Evolutionary conservation across 2,797 vertebrate genomes (phyloP).

Genomic region (Holocentrus rufus): DNA sequence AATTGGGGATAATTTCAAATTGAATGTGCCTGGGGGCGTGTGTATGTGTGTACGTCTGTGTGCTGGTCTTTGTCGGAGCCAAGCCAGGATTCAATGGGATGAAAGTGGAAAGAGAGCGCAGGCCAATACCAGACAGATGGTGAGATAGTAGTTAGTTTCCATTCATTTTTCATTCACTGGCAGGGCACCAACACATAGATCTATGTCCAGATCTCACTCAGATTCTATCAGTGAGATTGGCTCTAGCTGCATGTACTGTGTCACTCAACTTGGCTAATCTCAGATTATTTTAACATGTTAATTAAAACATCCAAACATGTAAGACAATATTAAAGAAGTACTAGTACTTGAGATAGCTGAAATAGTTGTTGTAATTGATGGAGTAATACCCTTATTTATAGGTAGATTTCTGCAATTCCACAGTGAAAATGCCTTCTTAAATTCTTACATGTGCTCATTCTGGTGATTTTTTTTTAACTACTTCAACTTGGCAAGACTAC

Average conservation of each 20-base stretch:
- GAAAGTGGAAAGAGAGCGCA: background rate
- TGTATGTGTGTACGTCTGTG: background rate
- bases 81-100: background rate
- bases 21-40: background rate
- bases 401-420: no score
- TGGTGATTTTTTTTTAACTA: no score
- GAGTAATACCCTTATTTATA: no score
- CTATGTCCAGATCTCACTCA: background rate
- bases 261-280: background rate
- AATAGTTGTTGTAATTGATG: no score
- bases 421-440: no score
- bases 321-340: no score
- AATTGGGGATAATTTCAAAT: background rate
- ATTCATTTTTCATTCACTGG: background rate
- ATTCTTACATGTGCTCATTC: no score
- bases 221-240: background rate
- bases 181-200: conserved; percentile 2
- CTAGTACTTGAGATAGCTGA: no score
- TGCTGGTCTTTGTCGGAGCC: background rate
- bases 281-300: background rate
- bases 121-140: conserved; percentile 1
- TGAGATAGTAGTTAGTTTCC: background rate
- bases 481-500: no score
- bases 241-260: background rate
- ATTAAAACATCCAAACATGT: no score